Conservation (phyloP, 2,888 invertebrate genomes). For the Spatulosminthurus flaviceps region DNA sequence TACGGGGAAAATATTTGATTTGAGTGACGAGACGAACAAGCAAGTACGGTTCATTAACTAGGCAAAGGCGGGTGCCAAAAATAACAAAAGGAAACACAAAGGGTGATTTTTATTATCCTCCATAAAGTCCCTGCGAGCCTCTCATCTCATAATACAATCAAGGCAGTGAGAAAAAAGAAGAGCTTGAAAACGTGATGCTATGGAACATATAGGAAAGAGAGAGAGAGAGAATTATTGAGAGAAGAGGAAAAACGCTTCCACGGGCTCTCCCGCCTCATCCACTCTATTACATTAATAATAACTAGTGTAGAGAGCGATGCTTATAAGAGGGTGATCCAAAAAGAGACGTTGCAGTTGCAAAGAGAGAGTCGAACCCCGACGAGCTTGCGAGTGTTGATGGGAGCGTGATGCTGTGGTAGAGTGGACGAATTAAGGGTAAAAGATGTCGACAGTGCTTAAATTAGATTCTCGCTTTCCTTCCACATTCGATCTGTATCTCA, state of each 20-base stretch:
- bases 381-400: not conserved
- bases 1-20: slow-evolving; percentile 25
- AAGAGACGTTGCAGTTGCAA: not conserved
- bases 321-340: not conserved
- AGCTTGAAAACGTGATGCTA: not conserved
- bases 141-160: slow-evolving; percentile 22
- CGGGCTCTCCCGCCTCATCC: not conserved
- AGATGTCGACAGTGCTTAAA: not conserved
- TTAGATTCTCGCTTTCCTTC: not conserved
- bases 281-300: slow-evolving; percentile 27
- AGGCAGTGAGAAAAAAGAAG: not conserved
- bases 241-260: not conserved
- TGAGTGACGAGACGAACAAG: slow-evolving; percentile 11
- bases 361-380: not conserved
- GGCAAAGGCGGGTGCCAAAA: slow-evolving; percentile 25
- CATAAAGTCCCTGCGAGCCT: slow-evolving; percentile 16
- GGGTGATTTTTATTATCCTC: slow-evolving; percentile 29
- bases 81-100: slow-evolving; percentile 36
- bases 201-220: not conserved
- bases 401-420: slow-evolving; percentile 19
- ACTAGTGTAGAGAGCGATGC: not conserved
- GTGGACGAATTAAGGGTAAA: slow-evolving; percentile 9
- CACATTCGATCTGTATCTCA: too few relatives aligned
- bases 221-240: slow-evolving; percentile 22
- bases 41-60: slow-evolving; percentile 24